phyloP scores from a whole-genome alignment of 2,113 vertebrate genomes.

The Cathartes aura region DNA sequence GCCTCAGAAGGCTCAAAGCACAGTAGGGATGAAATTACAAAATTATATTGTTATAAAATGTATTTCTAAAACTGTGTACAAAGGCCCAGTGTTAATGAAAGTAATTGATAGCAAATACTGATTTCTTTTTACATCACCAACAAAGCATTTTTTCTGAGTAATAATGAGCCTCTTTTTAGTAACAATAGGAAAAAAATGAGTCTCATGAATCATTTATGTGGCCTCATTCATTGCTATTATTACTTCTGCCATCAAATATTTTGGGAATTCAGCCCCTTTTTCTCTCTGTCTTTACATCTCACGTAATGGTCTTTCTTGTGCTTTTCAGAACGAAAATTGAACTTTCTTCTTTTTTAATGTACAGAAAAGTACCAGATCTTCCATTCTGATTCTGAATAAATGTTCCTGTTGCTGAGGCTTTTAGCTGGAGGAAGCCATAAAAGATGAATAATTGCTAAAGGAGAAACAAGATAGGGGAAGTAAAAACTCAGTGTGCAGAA shows the following conservation, averaged over 20 bases:
- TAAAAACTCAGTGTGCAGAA: slow-evolving; percentile 9
- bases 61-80: slow-evolving; percentile 51
- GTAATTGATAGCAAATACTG: slow-evolving; percentile 69
- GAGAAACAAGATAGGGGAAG: slow-evolving; percentile 47
- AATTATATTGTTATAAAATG: slow-evolving; percentile 69
- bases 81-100: slow-evolving; percentile 55
- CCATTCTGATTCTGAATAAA: slow-evolving; percentile 57
- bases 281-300: slow-evolving; percentile 54
- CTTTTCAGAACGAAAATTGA: slow-evolving; percentile 67
- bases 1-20: slow-evolving; percentile 53
- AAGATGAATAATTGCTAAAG: slow-evolving; percentile 62
- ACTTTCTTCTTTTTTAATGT: slow-evolving; percentile 63
- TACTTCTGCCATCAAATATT: slow-evolving; percentile 66
- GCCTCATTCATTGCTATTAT: slow-evolving; percentile 59
- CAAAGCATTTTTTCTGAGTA: slow-evolving; percentile 41
- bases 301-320: slow-evolving; percentile 57
- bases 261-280: slow-evolving; percentile 59
- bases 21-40: slow-evolving; percentile 57
- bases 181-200: slow-evolving; percentile 61
- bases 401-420: slow-evolving; percentile 30
- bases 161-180: slow-evolving; percentile 56
- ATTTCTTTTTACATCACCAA: slow-evolving; percentile 57
- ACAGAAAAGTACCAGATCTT: slow-evolving; percentile 58
- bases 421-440: slow-evolving; percentile 59
- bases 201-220: slow-evolving; percentile 63